Base-by-base conservation (phyloP, 2,113 vertebrate species). In the Canis aureus region DNA sequence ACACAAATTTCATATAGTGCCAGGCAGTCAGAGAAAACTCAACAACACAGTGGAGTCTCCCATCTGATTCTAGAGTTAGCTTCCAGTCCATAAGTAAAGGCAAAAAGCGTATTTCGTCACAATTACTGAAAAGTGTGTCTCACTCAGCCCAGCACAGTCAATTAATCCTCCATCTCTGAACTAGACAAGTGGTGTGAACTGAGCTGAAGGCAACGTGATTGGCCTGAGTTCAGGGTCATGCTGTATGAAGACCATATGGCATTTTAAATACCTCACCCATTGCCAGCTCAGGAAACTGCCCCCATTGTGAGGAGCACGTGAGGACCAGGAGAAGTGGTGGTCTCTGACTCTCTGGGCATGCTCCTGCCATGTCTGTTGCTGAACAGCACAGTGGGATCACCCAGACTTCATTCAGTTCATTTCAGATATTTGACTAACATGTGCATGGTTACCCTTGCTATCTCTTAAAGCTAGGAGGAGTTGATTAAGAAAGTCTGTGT, bases 1-100 rank as follows among this genome's bases (percentile, higher is more conserved):
- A 17, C 95, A 32, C 20, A 64, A 95, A 89, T 55, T n/a, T 55
- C 84, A 55, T 4, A 9, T 7, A 35, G 51, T 59, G 12, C n/a
- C 62, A 59, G 22, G 27, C 29, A 78, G 27, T 67, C n/a, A 59
- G 10, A 29, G 76, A 51, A 66, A 69, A 84, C 19, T 66, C 55
- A 79, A 27, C 64, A 66, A 20, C 9, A 64, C 3, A 12, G 17
- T 16, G 25, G 3, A 57, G 43, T 76, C 74, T 78, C 27, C 66
- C 35, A 9, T 71, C 9, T 81, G 83, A 32, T 80, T 85, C 27
- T 29, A 55, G 29, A 20, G 4, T 80, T 78, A 74, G 11, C 25
- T 43, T 94, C 87, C 94, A 67, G 82, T 62, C 23, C 85, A 53
- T 29, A 57, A 95, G 57, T 22, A 69, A 94, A 94, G 13, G 25